Evolutionary conservation across 2,113 vertebrate genomes (phyloP).

Genomic region (Origma solitaria): DNA sequence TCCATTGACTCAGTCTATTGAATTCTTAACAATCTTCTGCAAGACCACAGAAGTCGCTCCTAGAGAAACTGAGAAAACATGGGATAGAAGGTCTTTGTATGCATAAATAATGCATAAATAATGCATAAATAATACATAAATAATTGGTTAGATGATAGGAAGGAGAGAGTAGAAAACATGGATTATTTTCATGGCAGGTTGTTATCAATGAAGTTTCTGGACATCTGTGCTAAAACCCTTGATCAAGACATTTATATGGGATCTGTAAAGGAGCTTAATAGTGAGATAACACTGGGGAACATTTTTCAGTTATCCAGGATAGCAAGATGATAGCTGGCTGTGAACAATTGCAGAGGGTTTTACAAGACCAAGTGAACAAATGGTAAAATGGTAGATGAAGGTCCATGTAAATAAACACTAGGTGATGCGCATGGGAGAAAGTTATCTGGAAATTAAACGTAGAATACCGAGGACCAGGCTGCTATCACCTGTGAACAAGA

Average conservation of each 20-base stretch:
- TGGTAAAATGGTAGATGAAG: background rate
- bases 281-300: background rate
- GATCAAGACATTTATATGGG: background rate
- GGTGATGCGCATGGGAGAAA: background rate
- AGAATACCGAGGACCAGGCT: background rate
- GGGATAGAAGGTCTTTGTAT: background rate
- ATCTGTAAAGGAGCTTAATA: background rate
- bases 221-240: background rate
- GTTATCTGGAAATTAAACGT: background rate
- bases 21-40: background rate
- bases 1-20: background rate
- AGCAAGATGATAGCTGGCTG: background rate
- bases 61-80: background rate
- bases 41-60: background rate
- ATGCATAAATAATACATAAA: background rate
- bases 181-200: background rate
- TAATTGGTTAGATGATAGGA: background rate
- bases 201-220: background rate
- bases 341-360: background rate
- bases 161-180: background rate
- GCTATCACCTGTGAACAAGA: background rate
- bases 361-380: background rate
- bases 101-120: background rate
- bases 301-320: background rate
- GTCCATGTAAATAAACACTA: background rate